Base-by-base conservation (phyloP, 2,797 vertebrate species). In the Cercopithecus neglectus region DNA sequence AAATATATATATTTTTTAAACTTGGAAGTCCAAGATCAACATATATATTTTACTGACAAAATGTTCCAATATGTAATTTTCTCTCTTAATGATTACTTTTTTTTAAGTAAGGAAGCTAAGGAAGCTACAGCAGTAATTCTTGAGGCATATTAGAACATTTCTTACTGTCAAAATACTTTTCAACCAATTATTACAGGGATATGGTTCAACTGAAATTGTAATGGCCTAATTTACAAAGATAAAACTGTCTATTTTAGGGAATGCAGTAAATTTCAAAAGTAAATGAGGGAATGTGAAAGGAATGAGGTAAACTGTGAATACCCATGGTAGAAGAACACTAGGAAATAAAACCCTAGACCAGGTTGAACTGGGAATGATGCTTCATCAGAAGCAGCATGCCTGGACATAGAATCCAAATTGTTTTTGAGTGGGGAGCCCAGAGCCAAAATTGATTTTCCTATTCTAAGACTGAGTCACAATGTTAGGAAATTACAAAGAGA, bases 1-100 rank as follows among this genome's bases (percentile, higher is more conserved):
- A 50, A 50, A 64, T 17, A 33, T 33, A 17, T 64, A 8, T 64
- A 7, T 53, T 7, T 55, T 55, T 55, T 55, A 19, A n/a, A 67
- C 16, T 67, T 67, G 33, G 16, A 67, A 67, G 33, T 67, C 64
- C 64, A 67, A n/a, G 64, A n/a, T 67, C 33, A 67, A n/a, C 16
- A 67, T 67, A 5, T 94, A n/a, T n/a, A 91, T 95, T 95, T 91
- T 81, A 83, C 9, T 82, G 36, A 76, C 57, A 94, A 89, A 92
- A 83, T 55, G 61, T 53, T 50, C 36, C 36, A 61, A 44, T 22
- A 24, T 55, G 33, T 91, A 79, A 86, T 59, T 96, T 96, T 7
- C 17, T 91, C 79, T 83, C 50, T 78, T 84, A 80, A 46, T 55
- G 41, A 61, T 85, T 76, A 89, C 2, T 70, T 91, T 95, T 97